Evolutionary conservation across 37 sponge, comb jelly and placozoan genomes (phyloP).

Genomic region (Cladorhizidae sp.): DNA sequence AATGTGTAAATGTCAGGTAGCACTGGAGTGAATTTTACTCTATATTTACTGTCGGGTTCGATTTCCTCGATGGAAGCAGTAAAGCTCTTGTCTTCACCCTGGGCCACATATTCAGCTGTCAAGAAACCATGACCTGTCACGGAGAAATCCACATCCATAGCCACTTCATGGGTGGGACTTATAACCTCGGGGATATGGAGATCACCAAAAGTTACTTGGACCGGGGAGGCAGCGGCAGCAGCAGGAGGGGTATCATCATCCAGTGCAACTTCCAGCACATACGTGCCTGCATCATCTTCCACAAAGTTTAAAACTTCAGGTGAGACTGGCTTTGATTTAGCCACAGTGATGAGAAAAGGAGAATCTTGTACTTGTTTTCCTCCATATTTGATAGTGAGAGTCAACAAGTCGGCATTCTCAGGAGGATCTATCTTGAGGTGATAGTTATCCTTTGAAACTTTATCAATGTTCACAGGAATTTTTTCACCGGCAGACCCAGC

Average conservation of each 20-base stretch:
- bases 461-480: conserved; percentile 16
- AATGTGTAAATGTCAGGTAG: conserved; percentile 41
- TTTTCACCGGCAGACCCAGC: conserved; percentile 15
- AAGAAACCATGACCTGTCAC: conserved; percentile 50
- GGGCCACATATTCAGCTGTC: conserved; percentile 18
- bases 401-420: conserved; percentile 37
- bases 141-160: conserved; percentile 27
- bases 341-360: conserved; percentile 49
- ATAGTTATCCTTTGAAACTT: conserved; percentile 13
- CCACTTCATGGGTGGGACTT: not conserved
- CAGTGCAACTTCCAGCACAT: not conserved
- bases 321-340: conserved; percentile 9
- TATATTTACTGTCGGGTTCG: not conserved
- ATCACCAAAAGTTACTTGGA: conserved; percentile 9
- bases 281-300: not conserved
- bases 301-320: conserved; percentile 11
- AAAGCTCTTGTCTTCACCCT: conserved; percentile 18
- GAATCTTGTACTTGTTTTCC: conserved; percentile 48
- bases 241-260: conserved; percentile 4
- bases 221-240: conserved; percentile 4
- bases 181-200: not conserved
- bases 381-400: conserved; percentile 51
- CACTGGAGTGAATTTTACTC: conserved; percentile 37
- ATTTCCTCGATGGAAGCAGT: not conserved
- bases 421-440: conserved; percentile 36